A percentile compares a stretch with the other conserved stretches of the same genome.
Evolutionary conservation across 2,113 vertebrate species (phyloP).

Genomic region (Leuciscus idus): DNA sequence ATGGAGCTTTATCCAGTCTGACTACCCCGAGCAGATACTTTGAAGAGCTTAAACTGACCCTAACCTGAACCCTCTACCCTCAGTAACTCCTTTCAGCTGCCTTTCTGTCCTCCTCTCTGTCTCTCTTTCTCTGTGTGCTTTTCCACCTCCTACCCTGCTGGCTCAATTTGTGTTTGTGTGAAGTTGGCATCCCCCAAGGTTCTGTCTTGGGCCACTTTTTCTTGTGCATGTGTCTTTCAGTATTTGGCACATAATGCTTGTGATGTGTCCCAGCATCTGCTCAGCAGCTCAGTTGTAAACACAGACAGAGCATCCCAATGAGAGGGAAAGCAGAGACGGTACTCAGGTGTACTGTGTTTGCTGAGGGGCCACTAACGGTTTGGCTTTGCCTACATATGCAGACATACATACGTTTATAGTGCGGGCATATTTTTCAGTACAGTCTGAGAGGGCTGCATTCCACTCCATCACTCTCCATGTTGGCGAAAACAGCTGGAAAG

Average conservation of each 20-base stretch:
- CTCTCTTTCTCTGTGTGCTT: background rate
- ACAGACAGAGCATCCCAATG: background rate
- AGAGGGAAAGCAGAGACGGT: background rate
- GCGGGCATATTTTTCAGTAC: background rate
- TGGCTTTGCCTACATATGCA: constrained; percentile 11
- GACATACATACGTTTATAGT: background rate
- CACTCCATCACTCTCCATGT: constrained; percentile 16
- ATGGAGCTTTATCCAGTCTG: constrained; percentile 11
- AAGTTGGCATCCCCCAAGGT: constrained; percentile 19
- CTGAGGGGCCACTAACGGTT: background rate
- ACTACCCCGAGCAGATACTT: constrained; percentile 6
- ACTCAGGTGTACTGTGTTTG: background rate
- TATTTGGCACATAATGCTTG: background rate
- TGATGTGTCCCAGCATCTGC: constrained; percentile 38
- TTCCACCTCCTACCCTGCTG: background rate
- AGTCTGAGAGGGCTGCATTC: background rate
- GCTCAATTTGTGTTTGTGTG: constrained; percentile 20
- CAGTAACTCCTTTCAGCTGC: background rate
- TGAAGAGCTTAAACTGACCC: constrained; percentile 31
- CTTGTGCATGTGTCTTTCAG: constrained; percentile 50
- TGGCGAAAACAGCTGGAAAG: constrained; percentile 32
- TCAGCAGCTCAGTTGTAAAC: constrained; percentile 28
- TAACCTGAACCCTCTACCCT: background rate
- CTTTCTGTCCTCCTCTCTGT: background rate
- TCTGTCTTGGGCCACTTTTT: constrained; percentile 1